Conservation (phyloP, 2,113 vertebrate genomes). For the Eptesicus fuscus region DNA sequence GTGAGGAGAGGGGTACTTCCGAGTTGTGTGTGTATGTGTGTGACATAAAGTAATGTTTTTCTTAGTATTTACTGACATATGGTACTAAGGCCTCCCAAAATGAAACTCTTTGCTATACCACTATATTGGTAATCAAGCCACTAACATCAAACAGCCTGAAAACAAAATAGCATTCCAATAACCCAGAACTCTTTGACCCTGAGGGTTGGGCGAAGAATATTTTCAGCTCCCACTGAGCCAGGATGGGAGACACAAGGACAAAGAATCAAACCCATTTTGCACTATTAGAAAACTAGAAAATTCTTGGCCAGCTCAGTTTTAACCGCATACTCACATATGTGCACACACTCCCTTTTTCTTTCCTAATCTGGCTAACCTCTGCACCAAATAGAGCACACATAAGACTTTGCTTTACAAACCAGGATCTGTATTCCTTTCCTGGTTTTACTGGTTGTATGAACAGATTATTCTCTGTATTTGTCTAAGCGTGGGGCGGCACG, state of each 20-base stretch:
- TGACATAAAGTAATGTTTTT: slow-evolving; percentile 20
- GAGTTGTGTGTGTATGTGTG: background rate
- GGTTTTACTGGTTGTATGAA: background rate
- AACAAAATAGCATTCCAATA: slow-evolving; percentile 52
- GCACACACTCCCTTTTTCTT: background rate
- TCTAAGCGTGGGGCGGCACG: background rate
- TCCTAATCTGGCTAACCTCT: slow-evolving; percentile 5
- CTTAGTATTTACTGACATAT: slow-evolving; percentile 33
- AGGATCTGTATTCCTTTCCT: background rate
- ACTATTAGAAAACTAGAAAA: slow-evolving; percentile 22
- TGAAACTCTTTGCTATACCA: slow-evolving; percentile 18
- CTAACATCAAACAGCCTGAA: slow-evolving; percentile 46
- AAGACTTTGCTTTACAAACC: slow-evolving; percentile 6
- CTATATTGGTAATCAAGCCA: slow-evolving; percentile 40
- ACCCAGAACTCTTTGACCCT: slow-evolving; percentile 37
- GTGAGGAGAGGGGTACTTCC: background rate
- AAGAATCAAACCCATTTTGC: slow-evolving; percentile 45
- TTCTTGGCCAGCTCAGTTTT: slow-evolving; percentile 26
- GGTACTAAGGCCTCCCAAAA: slow-evolving; percentile 52
- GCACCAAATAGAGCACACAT: background rate
- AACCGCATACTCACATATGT: background rate
- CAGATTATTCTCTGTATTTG: background rate
- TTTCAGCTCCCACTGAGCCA: slow-evolving; percentile 24
- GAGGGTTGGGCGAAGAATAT: background rate
- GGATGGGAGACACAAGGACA: slow-evolving; percentile 2